Evolutionary conservation across 2,797 vertebrate genomes (phyloP).

Genomic region (Schizopygopsis pylzovi): DNA sequence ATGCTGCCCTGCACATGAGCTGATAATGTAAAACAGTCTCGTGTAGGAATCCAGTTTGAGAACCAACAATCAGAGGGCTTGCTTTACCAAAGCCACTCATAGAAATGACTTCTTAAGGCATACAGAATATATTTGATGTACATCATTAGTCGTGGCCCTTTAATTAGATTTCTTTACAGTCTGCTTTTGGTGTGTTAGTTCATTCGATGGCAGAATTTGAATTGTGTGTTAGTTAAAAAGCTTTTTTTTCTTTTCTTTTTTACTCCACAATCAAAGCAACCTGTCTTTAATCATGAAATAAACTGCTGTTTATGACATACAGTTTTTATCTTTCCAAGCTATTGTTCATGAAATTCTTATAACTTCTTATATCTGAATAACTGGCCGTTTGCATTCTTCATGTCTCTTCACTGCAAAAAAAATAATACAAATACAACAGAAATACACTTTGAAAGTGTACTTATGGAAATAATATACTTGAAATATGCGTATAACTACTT

Average conservation of each 20-base stretch:
- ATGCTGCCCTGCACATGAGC: conserved; percentile 40
- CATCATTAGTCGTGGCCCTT: not conserved
- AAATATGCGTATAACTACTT: not conserved
- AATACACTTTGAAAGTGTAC: not conserved
- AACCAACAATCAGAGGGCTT: not conserved
- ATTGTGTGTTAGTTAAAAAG: not conserved
- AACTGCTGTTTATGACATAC: not conserved
- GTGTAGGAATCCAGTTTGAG: conserved; percentile 33
- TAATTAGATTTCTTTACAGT: not conserved
- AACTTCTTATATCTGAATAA: not conserved
- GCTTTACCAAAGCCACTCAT: not conserved
- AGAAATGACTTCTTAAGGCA: not conserved
- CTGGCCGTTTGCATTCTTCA: not conserved
- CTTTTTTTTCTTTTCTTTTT: not conserved
- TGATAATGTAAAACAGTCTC: conserved; percentile 49
- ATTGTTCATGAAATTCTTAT: not conserved
- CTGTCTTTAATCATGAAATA: not conserved
- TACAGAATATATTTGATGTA: too few species aligned
- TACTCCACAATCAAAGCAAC: not conserved
- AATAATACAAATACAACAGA: not conserved
- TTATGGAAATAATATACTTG: not conserved
- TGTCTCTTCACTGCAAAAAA: not conserved
- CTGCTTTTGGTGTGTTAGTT: too few species aligned
- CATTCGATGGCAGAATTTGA: too few species aligned
- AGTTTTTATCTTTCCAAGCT: not conserved